Base-by-base conservation (phyloP, 2,888 invertebrate species). In the Lottia gigantea region DNA sequence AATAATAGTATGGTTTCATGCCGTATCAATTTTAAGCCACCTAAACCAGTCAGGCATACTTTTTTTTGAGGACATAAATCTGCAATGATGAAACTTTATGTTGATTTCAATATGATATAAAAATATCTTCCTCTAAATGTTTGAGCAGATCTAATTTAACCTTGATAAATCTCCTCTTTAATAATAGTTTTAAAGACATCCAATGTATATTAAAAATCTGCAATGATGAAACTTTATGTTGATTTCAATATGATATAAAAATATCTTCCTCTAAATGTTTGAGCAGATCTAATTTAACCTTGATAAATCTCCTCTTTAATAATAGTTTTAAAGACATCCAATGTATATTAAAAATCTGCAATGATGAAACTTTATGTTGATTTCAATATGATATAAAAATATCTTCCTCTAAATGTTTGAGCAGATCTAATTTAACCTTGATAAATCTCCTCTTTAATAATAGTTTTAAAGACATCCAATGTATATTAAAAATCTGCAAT, bases 401-500 rank as follows among this genome's bases (percentile, higher is more conserved):
- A 19, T 23, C 55, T 55, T 55, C 55, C 55, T 55, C 55, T 55
- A 55, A 55, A 55, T 55, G 55, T 55, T 55, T 23, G 55, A 55
- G 55, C 55, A 23, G 55, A 31, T 31, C 2, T 4, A 31, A 31
- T 31, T 4, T 4, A 31, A 31, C 31, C 6, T 31, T 31, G 2
- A 31, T 4, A 4, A 31, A 31, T 31, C 6, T 31, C 6, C 31
- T n/a, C 31, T 31, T 19, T 14, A 14, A 12, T 23, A 23, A 8
- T 23, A 19, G 14, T 23, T 55, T 55, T 23, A 23, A 55, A 23
- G 55, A 55, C 8, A 19, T 0, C 7, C 19, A 55, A 23, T 55
- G 16, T 55, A 6, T 8, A 8, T 16, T 23, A 12, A 23, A n/a
- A 3, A 55, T 55, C 55, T 55, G 55, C 14, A 8, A 55, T 55